phyloP scores from a whole-genome alignment of 2,113 vertebrate genomes.

The Antennarius striatus region DNA sequence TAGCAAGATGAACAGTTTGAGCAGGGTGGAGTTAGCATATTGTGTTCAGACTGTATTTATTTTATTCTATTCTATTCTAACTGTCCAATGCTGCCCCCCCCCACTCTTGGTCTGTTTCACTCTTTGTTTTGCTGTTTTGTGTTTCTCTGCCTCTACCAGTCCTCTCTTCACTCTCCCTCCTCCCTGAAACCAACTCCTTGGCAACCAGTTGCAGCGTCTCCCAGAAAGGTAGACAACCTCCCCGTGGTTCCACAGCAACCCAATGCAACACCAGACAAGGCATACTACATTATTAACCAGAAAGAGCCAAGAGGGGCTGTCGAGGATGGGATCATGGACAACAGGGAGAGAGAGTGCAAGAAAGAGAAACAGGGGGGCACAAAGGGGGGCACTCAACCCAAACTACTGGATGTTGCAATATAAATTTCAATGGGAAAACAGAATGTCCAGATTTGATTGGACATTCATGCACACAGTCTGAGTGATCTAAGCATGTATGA shows the following conservation, averaged over 20 bases:
- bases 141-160: slow-evolving; percentile 56
- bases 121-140: slow-evolving; percentile 60
- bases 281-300: slow-evolving; percentile 80
- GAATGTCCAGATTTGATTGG: slow-evolving; percentile 38
- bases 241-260: slow-evolving; percentile 71
- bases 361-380: slow-evolving; percentile 2
- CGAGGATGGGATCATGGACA: slow-evolving; percentile 37
- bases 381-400: neutral
- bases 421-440: slow-evolving; percentile 41
- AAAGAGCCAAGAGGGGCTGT: slow-evolving; percentile 56
- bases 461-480: slow-evolving; percentile 28
- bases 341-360: slow-evolving; percentile 31
- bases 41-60: slow-evolving; percentile 8
- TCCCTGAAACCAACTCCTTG: slow-evolving; percentile 72
- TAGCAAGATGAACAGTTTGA: slow-evolving; percentile 18
- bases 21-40: neutral
- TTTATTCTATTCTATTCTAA: slow-evolving; percentile 3
- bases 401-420: slow-evolving; percentile 35
- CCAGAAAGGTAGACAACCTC: slow-evolving; percentile 72
- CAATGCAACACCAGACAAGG: slow-evolving; percentile 71
- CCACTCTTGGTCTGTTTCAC: slow-evolving; percentile 51
- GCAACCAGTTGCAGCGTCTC: slow-evolving; percentile 75
- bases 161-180: slow-evolving; percentile 60
- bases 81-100: slow-evolving; percentile 14
- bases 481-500: slow-evolving; percentile 7